phyloP scores from a whole-genome alignment of 2,888 invertebrate species.

The Drosophila differens region DNA sequence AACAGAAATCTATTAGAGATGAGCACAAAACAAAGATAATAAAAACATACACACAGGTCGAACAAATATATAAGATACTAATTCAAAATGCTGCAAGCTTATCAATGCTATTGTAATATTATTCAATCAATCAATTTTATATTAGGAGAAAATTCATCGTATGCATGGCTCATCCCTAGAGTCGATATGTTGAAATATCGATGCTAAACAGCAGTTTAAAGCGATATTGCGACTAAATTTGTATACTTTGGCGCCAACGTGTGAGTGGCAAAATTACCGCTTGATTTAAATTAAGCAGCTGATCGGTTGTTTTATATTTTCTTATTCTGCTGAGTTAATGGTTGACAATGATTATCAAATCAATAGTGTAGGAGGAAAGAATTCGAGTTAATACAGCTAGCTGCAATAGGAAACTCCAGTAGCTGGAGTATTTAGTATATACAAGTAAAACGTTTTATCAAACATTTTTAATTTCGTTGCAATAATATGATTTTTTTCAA shows the following conservation, averaged over 20 bases:
- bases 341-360: background rate
- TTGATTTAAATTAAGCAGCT: background rate
- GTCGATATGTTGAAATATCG: constrained; percentile 6
- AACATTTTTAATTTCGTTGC: background rate
- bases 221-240: background rate
- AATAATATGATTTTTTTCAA: background rate
- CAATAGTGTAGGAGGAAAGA: background rate
- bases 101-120: background rate
- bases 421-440: background rate
- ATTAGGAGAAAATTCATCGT: background rate
- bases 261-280: background rate
- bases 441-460: background rate
- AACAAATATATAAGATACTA: background rate
- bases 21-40: background rate
- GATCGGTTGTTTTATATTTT: background rate
- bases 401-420: background rate
- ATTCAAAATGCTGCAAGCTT: background rate
- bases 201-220: constrained; percentile 6
- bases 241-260: background rate
- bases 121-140: background rate
- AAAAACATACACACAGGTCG: background rate
- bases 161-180: background rate
- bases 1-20: constrained; percentile 5
- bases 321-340: background rate
- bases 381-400: background rate